Evolutionary conservation across 2,113 vertebrate genomes (phyloP).

Genomic region (Chloebia gouldiae): DNA sequence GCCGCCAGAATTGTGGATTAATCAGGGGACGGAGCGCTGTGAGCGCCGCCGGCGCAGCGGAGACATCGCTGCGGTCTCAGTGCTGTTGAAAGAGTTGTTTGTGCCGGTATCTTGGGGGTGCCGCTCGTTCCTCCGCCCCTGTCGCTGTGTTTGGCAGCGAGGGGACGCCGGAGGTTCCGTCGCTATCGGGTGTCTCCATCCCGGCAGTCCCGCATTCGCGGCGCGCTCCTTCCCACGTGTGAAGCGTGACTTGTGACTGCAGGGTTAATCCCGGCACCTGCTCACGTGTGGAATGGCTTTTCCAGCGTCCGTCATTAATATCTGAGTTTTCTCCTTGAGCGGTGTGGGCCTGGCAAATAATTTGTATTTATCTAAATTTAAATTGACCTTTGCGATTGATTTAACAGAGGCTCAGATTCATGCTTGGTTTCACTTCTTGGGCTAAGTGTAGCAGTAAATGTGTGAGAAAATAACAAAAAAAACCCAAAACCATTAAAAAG

Average conservation of each 20-base stretch:
- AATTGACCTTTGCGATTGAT: neutral
- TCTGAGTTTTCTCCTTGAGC: neutral
- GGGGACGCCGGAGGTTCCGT: neutral
- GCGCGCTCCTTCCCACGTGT: accelerated
- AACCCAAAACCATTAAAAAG: neutral
- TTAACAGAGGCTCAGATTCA: neutral
- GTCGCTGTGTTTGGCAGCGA: accelerated
- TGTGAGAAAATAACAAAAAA: neutral
- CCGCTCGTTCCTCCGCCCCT: accelerated
- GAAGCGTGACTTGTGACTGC: neutral
- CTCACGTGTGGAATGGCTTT: neutral
- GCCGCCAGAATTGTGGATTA: accelerated
- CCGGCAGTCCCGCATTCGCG: neutral
- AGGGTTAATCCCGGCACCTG: no score
- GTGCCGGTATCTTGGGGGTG: accelerated
- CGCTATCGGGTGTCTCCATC: accelerated
- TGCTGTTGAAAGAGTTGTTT: neutral
- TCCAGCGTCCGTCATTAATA: accelerated
- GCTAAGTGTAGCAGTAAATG: neutral
- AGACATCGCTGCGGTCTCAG: accelerated
- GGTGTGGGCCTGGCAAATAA: neutral
- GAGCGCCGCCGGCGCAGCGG: accelerated
- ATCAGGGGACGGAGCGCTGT: accelerated
- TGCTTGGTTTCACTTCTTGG: accelerated
- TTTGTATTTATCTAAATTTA: neutral